Evolutionary conservation across 2,888 invertebrate species (phyloP).

Genomic region (Drosophila parthenogenetica): DNA sequence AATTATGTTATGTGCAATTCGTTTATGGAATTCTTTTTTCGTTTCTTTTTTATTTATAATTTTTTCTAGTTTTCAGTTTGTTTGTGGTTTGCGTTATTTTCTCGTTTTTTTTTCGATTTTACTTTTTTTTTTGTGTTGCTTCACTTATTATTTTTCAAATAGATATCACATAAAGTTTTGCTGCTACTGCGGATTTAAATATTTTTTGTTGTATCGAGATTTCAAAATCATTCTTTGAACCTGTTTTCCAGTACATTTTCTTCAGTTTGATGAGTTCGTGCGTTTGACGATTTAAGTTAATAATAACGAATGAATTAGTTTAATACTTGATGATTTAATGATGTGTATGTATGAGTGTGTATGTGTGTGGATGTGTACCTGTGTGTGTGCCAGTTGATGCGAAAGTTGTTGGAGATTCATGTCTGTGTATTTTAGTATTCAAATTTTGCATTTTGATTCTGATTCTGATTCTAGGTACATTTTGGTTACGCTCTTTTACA

Average conservation of each 20-base stretch:
- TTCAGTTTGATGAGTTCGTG: conserved; percentile 38
- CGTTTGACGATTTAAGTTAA: conserved; percentile 25
- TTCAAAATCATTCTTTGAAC: conserved; percentile 29
- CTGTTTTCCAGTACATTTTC: conserved; percentile 17
- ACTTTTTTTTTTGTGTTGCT: conserved; percentile 36
- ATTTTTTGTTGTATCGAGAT: conserved; percentile 6
- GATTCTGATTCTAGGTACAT: conserved; percentile 62
- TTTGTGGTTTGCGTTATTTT: conserved; percentile 25
- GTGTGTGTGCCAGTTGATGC: conserved; percentile 21
- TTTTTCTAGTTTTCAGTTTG: conserved; percentile 19
- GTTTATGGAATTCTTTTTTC: conserved; percentile 22
- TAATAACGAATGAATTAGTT: conserved; percentile 16
- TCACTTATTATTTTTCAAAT: conserved; percentile 76
- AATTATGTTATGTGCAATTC: conserved; percentile 17
- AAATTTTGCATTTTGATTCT: conserved; percentile 41
- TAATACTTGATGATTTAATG: conserved; percentile 12
- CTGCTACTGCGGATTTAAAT: conserved; percentile 60
- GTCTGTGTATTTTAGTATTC: conserved; percentile 23
- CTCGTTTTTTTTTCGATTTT: conserved; percentile 33
- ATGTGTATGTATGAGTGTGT: conserved; percentile 12
- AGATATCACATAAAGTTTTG: conserved; percentile 72
- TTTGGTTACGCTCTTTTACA: conserved; percentile 43
- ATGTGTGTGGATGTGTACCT: conserved; percentile 20
- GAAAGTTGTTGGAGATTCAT: not conserved
- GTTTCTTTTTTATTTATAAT: conserved; percentile 14